Base-by-base conservation (phyloP, 2,113 vertebrate species). In the Oxygymnocypris stewartii region DNA sequence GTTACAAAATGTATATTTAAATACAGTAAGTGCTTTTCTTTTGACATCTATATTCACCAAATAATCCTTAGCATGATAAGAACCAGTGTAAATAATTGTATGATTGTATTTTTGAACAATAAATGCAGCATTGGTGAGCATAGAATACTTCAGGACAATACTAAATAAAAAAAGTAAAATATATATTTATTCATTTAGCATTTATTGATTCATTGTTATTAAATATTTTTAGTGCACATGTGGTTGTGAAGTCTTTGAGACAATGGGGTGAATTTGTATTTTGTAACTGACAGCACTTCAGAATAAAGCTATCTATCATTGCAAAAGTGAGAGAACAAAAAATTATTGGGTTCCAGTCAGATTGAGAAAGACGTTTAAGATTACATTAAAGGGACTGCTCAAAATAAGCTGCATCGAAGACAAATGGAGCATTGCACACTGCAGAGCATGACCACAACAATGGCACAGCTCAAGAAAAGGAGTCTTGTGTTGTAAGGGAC, bases 371-470 rank as follows among this genome's bases (percentile, higher is more conserved):
- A 3, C 6, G 14, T 81, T 81, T 67, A 65, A 20, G 40, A 65
- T 65, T 47, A 65, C 11, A 28, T 44, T 40, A 63, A 44, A 20
- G 47, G n/a, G 25, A 1, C 7, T 51, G 44, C 47, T 67, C 44
- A 35, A 78, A 78, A 78, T 51, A 18, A 51, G 49, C 47, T 78
- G 25, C 49, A 78, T 47, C 8, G 54, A 31, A 31, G 28, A 31
- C 28, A 31, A 31, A 31, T 44, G 57, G 23, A 65, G 59, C 23
- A 18, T 65, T 42, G 35, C 4, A 5, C 9, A 20, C 54, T 67
- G 79, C 23, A 83, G 16, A 77, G 75, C 75, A 31, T 51, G 47
- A 28, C 42, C 40, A 69, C 25, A 44, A 81, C n/a, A 18, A 65
- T 28, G 37, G 25, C 23, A 44, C 7, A 82, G 57, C 57, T 44